A percentile compares a stretch with the other conserved stretches of the same genome.
Evolutionary conservation across 1,140 invertebrate genomes (phyloP).

Genomic region (Polypedilum vanderplanki): DNA sequence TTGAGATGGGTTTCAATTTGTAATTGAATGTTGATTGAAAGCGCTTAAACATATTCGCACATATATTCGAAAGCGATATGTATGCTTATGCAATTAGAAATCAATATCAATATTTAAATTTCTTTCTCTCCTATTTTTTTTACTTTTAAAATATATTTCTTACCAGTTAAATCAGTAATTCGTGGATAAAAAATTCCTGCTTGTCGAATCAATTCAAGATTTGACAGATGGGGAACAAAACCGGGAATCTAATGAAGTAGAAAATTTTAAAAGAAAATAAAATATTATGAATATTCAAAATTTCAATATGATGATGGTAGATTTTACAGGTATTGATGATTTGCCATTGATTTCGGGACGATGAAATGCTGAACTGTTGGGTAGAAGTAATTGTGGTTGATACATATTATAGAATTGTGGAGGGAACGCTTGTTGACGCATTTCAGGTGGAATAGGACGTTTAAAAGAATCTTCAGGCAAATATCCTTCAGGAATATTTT

Average conservation of each 20-base stretch:
- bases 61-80: slow-evolving; percentile 13
- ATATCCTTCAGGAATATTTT: slow-evolving; percentile 37
- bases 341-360: background rate
- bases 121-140: background rate
- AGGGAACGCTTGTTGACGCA: slow-evolving; percentile 42
- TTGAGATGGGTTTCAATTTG: background rate
- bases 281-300: background rate
- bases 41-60: background rate
- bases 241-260: slow-evolving; percentile 37
- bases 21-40: slow-evolving; percentile 28
- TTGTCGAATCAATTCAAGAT: slow-evolving; percentile 45
- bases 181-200: slow-evolving; percentile 79
- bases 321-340: slow-evolving; percentile 7
- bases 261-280: background rate
- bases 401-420: slow-evolving; percentile 39
- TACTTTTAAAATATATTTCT: background rate
- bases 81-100: slow-evolving; percentile 27
- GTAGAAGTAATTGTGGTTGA: slow-evolving; percentile 42
- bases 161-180: slow-evolving; percentile 59
- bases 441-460: slow-evolving; percentile 41
- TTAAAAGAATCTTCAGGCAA: slow-evolving; percentile 42
- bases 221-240: slow-evolving; percentile 64
- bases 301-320: background rate
- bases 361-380: slow-evolving; percentile 37
- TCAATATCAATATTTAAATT: slow-evolving; percentile 22